Base-by-base conservation (phyloP, 64 coral and sea anemone genomes). In the Actinia tenebrosa region DNA sequence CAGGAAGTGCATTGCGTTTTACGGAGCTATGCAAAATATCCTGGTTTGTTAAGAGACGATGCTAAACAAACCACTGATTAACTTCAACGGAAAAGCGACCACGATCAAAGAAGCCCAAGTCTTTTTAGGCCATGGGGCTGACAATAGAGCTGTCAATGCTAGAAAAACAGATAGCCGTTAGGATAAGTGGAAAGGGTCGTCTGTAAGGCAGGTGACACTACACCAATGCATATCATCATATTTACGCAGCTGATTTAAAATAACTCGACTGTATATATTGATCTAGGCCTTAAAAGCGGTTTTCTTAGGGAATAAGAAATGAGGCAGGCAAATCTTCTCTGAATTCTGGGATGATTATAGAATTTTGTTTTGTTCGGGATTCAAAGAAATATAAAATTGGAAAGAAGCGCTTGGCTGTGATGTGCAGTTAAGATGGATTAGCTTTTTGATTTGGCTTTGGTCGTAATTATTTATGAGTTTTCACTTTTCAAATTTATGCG, bases 81-180 rank as follows among this genome's bases (percentile, higher is more conserved):
- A 75, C 69, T 75, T 15, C 79, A 81, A 81, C 79, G 79, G 79
- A 81, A 81, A 45, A 81, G 79, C 79, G 50, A 81, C 44, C 16
- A 16, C 16, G 79, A 81, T 81, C 26, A 75, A 75, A 75, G 26
- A 26, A 42, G 0, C n/a, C 26, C 26, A 10, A 75, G 69, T 11
- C 26, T 75, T 75, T 30, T 75, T 13, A 20, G 79, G 44, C 43
- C 46, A 81, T 22, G 46, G 71, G 27, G 2, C 1, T 81, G 79
- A 81, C 79, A 81, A 53, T 81, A 22, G 16, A 45, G 16, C 79
- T 81, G 79, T 81, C 79, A 81, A 23, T 16, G 18, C 22, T 81
- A 81, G 44, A 50, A 81, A 47, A 81, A 81, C 79, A 81, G 44
- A 81, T 37, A 18, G 50, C 79, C 50, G 44, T 53, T 81, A 81